phyloP scores from a whole-genome alignment of 2,888 invertebrate genomes.

The Apotomis turbidana region DNA sequence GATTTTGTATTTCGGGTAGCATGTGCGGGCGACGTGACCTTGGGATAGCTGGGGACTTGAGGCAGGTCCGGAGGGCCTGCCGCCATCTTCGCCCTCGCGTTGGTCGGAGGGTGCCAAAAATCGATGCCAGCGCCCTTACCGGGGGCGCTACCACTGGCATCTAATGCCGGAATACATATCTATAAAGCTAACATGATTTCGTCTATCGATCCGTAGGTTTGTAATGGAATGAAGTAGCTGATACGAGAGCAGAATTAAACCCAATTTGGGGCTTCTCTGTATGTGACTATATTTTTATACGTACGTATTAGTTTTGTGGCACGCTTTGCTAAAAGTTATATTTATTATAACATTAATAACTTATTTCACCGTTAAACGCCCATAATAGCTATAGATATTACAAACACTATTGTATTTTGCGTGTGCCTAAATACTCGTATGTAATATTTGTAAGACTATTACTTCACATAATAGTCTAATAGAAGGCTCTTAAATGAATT shows the following conservation, averaged over 20 bases:
- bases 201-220: constrained; percentile 43
- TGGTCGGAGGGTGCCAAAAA: constrained; percentile 76
- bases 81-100: constrained; percentile 76
- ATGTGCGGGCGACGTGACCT: constrained; percentile 74
- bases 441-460: too few species aligned
- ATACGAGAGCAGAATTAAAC: constrained; percentile 7
- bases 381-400: too few species aligned
- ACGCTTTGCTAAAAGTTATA: too few species aligned
- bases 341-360: too few species aligned
- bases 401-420: too few species aligned
- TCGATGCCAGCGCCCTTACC: constrained; percentile 75
- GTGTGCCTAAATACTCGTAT: too few species aligned
- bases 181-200: constrained; percentile 55
- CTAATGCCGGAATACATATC: constrained; percentile 48
- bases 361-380: too few species aligned
- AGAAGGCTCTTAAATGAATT: too few species aligned
- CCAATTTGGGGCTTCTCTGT: background rate
- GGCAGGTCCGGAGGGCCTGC: constrained; percentile 72
- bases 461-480: too few species aligned
- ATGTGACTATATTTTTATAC: too few species aligned
- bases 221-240: constrained; percentile 44
- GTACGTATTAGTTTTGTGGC: too few species aligned
- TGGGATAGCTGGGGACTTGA: constrained; percentile 72
- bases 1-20: constrained; percentile 77
- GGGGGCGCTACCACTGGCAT: constrained; percentile 64